A percentile compares a stretch with the other conserved stretches of the same genome.
Evolutionary conservation across 2,888 invertebrate species (phyloP).

Genomic region (Petrophora chlorosata): DNA sequence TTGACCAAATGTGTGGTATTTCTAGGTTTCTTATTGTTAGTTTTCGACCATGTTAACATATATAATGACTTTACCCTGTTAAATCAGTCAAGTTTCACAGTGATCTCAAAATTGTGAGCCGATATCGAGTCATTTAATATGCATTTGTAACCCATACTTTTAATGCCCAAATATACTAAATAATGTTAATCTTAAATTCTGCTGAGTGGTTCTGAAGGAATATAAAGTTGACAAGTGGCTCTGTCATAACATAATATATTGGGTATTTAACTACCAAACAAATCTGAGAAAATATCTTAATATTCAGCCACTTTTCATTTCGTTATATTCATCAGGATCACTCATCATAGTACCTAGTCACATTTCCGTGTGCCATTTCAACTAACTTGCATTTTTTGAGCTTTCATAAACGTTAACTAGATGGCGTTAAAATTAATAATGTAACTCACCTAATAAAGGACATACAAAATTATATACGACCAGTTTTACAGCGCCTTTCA

Average conservation of each 20-base stretch:
- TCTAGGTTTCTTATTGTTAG: conserved; percentile 37
- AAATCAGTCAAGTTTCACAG: conserved; percentile 59
- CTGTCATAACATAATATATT: background rate
- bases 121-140: conserved; percentile 66
- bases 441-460: conserved; percentile 9
- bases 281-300: background rate
- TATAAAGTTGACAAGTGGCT: conserved; percentile 4
- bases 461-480: background rate
- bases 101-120: conserved; percentile 80
- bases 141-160: conserved; percentile 59
- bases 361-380: conserved; percentile 59
- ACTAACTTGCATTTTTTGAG: conserved; percentile 24
- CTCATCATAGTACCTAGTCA: conserved; percentile 50
- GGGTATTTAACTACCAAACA: background rate
- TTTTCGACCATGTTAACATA: conserved; percentile 34
- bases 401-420: conserved; percentile 20
- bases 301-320: background rate
- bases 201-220: conserved; percentile 4
- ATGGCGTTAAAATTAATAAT: conserved; percentile 26
- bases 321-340: conserved; percentile 7
- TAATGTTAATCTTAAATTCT: conserved; percentile 21
- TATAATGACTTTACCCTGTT: conserved; percentile 30
- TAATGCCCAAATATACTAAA: conserved; percentile 45
- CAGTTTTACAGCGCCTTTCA: conserved; percentile 7
- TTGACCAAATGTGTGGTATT: conserved; percentile 64